These are phyloP conservation scores for Ondatra zibethicus DNA, from an alignment of 2,113 vertebrate species.

Conservation along the genomic window DNA sequence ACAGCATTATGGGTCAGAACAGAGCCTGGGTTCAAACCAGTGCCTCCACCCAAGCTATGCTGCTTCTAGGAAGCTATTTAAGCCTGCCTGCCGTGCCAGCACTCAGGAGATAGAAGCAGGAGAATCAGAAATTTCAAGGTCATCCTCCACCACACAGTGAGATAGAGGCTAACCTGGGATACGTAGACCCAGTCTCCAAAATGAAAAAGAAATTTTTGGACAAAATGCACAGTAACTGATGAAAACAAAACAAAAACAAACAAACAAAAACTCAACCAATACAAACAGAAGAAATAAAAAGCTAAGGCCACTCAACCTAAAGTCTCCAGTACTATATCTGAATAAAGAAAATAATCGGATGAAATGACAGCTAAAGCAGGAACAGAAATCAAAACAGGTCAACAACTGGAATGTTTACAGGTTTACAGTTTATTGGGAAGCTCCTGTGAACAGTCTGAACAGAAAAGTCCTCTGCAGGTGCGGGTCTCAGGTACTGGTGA, in stretches of 20 bases:
- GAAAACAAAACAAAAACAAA: background rate
- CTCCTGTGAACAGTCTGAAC: background rate
- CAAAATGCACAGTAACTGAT: background rate
- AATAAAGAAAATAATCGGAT: constrained; percentile 23
- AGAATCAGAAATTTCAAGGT: no score
- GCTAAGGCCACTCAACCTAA: background rate
- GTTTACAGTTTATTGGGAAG: background rate
- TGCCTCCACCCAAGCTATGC: background rate
- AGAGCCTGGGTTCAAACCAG: background rate
- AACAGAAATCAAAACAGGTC: background rate
- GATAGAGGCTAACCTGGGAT: background rate
- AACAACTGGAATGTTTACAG: background rate
- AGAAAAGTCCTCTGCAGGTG: background rate
- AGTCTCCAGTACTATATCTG: background rate
- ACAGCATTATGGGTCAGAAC: background rate
- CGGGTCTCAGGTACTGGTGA: constrained; percentile 28
- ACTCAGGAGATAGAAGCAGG: background rate
- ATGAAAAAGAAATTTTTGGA: background rate
- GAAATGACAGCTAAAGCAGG: background rate
- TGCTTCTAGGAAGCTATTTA: background rate
- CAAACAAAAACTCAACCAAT: background rate
- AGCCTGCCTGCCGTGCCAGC: background rate
- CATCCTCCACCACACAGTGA: background rate
- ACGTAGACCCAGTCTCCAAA: background rate
- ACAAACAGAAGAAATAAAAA: constrained; percentile 33